phyloP scores from a whole-genome alignment of 2,113 vertebrate genomes.

The Propithecus coquereli region DNA sequence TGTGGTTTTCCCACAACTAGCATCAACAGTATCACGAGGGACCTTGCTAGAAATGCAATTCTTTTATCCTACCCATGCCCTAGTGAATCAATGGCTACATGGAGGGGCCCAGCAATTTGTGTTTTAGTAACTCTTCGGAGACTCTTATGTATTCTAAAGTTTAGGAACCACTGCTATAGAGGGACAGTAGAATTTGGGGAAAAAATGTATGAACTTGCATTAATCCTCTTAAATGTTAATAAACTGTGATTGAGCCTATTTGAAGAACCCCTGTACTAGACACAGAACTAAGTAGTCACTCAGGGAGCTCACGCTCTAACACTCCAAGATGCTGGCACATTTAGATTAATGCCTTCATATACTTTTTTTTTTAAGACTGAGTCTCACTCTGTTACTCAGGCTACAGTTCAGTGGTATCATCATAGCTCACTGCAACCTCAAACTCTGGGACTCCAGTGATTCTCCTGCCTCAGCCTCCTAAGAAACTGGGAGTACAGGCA shows the following conservation, averaged over 20 bases:
- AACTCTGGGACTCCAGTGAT: too few species aligned
- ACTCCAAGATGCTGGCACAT: not conserved
- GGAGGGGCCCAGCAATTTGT: not conserved
- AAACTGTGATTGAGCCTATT: not conserved
- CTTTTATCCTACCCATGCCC: not conserved
- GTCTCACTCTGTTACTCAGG: too few species aligned
- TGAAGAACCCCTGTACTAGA: not conserved
- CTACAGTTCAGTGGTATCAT: too few species aligned
- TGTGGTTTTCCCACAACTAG: not conserved
- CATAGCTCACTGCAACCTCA: too few species aligned
- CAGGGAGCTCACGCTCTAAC: not conserved
- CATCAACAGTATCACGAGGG: not conserved
- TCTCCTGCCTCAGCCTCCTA: too few species aligned
- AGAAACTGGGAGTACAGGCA: too few species aligned
- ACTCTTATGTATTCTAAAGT: not conserved
- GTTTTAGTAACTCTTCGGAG: not conserved
- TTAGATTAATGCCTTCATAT: not conserved
- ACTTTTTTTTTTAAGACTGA: not conserved
- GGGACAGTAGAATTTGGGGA: not conserved
- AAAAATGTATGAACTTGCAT: not conserved
- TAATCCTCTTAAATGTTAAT: not conserved
- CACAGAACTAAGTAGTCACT: not conserved
- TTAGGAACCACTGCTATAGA: not conserved
- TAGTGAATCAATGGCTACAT: not conserved
- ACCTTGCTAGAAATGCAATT: not conserved